phyloP scores from a whole-genome alignment of 1,140 invertebrate species.

The Lordiphosa clarofinis region DNA sequence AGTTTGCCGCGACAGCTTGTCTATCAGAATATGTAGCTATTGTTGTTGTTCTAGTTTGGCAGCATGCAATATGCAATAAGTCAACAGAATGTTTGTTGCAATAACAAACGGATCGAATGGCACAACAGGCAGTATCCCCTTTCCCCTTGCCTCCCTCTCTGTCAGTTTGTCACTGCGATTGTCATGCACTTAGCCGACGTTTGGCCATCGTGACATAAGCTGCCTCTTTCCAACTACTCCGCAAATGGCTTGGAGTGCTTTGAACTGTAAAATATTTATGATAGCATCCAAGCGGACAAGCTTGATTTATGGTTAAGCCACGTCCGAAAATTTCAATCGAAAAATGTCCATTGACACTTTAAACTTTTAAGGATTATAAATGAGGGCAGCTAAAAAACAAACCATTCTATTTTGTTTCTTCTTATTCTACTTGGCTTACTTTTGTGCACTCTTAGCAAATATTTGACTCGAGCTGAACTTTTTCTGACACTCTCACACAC shows the following conservation, averaged over 20 bases:
- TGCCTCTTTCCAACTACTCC: conserved; percentile 13
- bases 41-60: background rate
- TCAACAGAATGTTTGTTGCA: conserved; percentile 38
- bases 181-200: conserved; percentile 62
- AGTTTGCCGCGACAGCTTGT: conserved; percentile 43
- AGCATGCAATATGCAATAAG: conserved; percentile 27
- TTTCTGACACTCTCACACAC: conserved; percentile 3
- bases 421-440: conserved; percentile 23
- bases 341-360: conserved; percentile 16
- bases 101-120: conserved; percentile 22
- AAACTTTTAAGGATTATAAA: conserved; percentile 24
- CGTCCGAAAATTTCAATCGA: conserved; percentile 31
- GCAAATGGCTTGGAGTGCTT: conserved; percentile 15
- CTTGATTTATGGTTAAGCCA: conserved; percentile 31
- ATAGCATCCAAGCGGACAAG: conserved; percentile 20
- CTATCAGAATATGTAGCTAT: conserved; percentile 29
- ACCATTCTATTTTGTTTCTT: conserved; percentile 3
- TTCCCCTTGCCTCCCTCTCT: conserved; percentile 5
- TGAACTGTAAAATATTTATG: conserved; percentile 49
- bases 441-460: conserved; percentile 24
- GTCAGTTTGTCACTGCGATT: conserved; percentile 35
- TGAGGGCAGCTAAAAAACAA: conserved; percentile 10
- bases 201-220: conserved; percentile 30
- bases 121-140: background rate
- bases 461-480: conserved; percentile 45